These are phyloP conservation scores for Numenius phaeopus DNA, from an alignment of 2,797 vertebrate species.

Conservation along the genomic window DNA sequence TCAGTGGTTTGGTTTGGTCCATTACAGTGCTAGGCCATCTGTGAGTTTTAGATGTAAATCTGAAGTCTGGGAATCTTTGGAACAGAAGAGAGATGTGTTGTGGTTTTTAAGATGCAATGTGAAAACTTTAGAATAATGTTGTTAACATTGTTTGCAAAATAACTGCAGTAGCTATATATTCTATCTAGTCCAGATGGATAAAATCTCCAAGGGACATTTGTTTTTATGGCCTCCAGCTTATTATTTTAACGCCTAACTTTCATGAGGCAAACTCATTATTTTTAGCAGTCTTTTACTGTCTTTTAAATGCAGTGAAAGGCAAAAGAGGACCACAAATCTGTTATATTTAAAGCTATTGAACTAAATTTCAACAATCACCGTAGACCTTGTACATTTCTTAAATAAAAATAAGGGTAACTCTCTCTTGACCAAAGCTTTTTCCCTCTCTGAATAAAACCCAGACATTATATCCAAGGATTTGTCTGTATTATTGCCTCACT, in stretches of 20 bases:
- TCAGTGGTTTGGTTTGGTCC: not conserved
- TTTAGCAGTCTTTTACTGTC: slow-evolving; percentile 60
- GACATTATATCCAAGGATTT: not conserved
- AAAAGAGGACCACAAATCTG: slow-evolving; percentile 27
- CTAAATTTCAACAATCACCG: not conserved
- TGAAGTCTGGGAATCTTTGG: not conserved
- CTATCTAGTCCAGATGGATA: slow-evolving; percentile 52
- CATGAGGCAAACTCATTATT: slow-evolving; percentile 52
- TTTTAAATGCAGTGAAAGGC: slow-evolving; percentile 36
- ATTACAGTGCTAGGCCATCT: not conserved
- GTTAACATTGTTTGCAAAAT: slow-evolving; percentile 34
- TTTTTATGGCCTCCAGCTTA: slow-evolving; percentile 62
- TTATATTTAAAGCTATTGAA: slow-evolving; percentile 9
- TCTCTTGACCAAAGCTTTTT: not conserved
- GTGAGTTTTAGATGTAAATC: slow-evolving; percentile 10
- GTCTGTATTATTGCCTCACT: not conserved
- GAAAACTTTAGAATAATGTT: slow-evolving; percentile 32
- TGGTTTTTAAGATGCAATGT: not conserved
- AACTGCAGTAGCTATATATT: slow-evolving; percentile 21
- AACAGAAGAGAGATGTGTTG: not conserved
- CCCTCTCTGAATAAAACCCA: not conserved
- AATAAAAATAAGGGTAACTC: not conserved
- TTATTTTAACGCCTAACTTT: slow-evolving; percentile 48
- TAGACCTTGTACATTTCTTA: not conserved
- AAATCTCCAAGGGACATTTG: slow-evolving; percentile 41